phyloP scores from a whole-genome alignment of 1,140 invertebrate species.

The Zaprionus davidi region DNA sequence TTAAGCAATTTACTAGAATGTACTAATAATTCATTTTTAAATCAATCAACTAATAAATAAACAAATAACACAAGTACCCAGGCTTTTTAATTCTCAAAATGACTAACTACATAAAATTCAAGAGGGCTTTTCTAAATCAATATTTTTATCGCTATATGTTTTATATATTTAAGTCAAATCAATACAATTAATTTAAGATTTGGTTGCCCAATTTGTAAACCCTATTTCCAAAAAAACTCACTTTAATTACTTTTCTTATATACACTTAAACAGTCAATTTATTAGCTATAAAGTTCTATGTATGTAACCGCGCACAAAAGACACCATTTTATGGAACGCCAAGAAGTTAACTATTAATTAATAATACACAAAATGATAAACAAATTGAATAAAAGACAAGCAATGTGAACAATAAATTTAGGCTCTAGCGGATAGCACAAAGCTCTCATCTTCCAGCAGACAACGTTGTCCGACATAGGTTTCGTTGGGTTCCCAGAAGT shows the following conservation, averaged over 20 bases:
- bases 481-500: slow-evolving; percentile 81
- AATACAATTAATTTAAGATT: not conserved
- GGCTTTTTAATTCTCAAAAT: not conserved
- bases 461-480: slow-evolving; percentile 74
- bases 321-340: slow-evolving; percentile 41
- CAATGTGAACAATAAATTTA: slow-evolving; percentile 30
- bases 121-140: not conserved
- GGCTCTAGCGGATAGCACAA: slow-evolving; percentile 68
- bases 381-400: slow-evolving; percentile 26
- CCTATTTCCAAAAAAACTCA: not conserved
- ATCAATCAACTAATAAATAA: slow-evolving; percentile 75
- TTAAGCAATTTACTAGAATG: slow-evolving; percentile 76
- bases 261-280: slow-evolving; percentile 35
- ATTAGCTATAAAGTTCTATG: slow-evolving; percentile 42
- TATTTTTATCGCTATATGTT: not conserved
- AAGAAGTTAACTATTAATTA: slow-evolving; percentile 25
- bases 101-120: not conserved
- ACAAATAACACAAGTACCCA: slow-evolving; percentile 48
- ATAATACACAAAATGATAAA: slow-evolving; percentile 36
- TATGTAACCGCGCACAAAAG: slow-evolving; percentile 54
- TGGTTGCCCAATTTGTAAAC: not conserved
- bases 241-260: slow-evolving; percentile 9
- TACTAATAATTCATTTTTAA: slow-evolving; percentile 70
- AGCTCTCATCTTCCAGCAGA: slow-evolving; percentile 75
- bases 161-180: not conserved